Evolutionary conservation across 2,113 vertebrate genomes (phyloP).

Genomic region (Antennarius striatus): DNA sequence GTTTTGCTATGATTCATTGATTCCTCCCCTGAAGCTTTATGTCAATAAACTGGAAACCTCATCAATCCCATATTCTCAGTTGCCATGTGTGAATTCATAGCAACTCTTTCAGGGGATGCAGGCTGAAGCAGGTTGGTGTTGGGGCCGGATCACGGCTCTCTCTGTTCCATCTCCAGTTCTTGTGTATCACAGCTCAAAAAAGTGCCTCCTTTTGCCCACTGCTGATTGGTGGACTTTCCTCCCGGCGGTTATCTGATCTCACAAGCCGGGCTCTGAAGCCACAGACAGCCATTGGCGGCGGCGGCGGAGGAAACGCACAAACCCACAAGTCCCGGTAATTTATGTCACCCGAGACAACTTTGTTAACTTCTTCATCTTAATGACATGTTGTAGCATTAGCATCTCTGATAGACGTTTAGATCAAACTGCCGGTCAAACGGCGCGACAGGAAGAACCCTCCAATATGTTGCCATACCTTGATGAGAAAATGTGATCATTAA

Average conservation of each 20-base stretch:
- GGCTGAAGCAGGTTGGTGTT: background rate
- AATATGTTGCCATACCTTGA: conserved; percentile 13
- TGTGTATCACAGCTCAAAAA: conserved; percentile 27
- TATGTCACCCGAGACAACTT: conserved; percentile 53
- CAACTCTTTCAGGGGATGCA: background rate
- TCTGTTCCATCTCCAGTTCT: conserved; percentile 15
- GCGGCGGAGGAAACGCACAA: conserved; percentile 4
- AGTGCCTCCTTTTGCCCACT: conserved; percentile 28
- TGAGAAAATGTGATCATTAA: conserved; percentile 62
- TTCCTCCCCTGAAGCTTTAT: background rate
- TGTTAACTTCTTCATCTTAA: conserved; percentile 64
- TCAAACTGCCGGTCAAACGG: background rate
- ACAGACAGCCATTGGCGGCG: conserved; percentile 53
- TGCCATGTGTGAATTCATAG: background rate
- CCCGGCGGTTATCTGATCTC: conserved; percentile 63
- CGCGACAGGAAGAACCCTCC: background rate
- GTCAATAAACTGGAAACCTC: conserved; percentile 18
- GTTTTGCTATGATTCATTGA: conserved; percentile 22
- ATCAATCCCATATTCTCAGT: background rate
- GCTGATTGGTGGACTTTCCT: conserved; percentile 62
- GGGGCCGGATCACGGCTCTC: background rate
- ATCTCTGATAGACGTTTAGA: conserved; percentile 35
- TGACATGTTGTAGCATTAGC: conserved; percentile 52
- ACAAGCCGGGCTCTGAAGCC: conserved; percentile 31
- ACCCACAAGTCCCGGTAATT: conserved; percentile 35